Evolutionary conservation across 2,113 vertebrate genomes (phyloP).

Genomic region (Melanerpes aurifrons): DNA sequence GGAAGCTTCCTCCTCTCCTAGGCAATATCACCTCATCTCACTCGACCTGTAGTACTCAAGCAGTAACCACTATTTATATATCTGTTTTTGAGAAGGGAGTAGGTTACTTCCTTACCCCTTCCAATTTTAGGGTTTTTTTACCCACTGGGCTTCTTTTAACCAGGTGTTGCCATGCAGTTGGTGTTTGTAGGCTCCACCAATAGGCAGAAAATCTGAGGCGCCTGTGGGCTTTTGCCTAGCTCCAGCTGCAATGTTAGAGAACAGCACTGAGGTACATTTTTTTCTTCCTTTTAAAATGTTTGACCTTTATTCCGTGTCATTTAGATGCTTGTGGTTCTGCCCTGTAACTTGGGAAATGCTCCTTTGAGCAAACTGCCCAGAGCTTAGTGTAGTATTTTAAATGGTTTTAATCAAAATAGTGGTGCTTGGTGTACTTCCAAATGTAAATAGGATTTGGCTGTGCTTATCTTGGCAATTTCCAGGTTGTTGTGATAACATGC

Average conservation of each 20-base stretch:
- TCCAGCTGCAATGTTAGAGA: not conserved
- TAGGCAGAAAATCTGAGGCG: not conserved
- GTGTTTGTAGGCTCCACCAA: not conserved
- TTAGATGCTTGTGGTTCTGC: not conserved
- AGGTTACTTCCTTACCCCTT: not conserved
- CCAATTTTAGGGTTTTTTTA: not conserved
- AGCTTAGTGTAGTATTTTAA: not conserved
- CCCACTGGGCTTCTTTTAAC: not conserved
- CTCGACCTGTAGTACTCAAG: not conserved
- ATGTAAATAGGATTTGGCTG: not conserved
- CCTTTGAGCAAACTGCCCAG: not conserved
- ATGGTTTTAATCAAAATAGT: not conserved
- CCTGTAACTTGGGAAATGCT: not conserved
- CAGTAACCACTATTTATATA: constrained; percentile 29
- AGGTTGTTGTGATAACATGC: not conserved
- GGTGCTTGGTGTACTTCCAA: not conserved
- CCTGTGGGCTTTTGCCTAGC: not conserved
- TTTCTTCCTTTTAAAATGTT: not conserved
- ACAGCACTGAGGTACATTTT: not conserved
- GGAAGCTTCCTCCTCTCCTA: not conserved
- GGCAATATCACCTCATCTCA: not conserved
- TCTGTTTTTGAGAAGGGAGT: not conserved
- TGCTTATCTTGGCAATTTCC: constrained; percentile 1
- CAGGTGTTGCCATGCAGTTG: not conserved
- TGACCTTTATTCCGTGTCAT: not conserved